phyloP scores from a whole-genome alignment of 2,888 invertebrate species.

The Abscondita cerata region DNA sequence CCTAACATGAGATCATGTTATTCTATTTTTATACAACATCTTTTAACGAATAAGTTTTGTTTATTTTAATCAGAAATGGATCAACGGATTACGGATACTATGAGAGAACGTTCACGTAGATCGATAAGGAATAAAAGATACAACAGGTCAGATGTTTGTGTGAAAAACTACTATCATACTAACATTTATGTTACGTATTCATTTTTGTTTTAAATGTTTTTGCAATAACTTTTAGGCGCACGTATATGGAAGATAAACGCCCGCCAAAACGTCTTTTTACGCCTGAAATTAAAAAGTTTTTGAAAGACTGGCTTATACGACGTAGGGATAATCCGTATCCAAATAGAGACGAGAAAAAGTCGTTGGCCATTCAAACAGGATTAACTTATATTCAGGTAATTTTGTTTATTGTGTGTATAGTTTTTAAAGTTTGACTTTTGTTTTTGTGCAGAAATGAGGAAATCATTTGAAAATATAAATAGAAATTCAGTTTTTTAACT shows the following conservation, averaged over 20 bases:
- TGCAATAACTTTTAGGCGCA: constrained; percentile 58
- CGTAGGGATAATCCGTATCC: constrained; percentile 81
- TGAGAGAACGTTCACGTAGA: constrained; percentile 63
- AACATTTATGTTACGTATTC: background rate
- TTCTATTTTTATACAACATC: constrained; percentile 56
- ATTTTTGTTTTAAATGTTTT: background rate
- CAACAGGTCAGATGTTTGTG: constrained; percentile 66
- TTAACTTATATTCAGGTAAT: constrained; percentile 79
- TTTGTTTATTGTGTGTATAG: no score
- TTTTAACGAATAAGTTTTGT: constrained; percentile 50
- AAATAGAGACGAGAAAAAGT: constrained; percentile 78
- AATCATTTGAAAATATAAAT: no score
- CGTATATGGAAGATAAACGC: constrained; percentile 67
- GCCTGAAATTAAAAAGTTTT: constrained; percentile 78
- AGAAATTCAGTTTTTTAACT: no score
- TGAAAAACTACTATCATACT: background rate
- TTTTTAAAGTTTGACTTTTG: no score
- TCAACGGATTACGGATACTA: constrained; percentile 54
- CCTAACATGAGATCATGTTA: constrained; percentile 53
- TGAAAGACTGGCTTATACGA: constrained; percentile 79
- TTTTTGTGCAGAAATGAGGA: no score
- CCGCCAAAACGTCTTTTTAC: constrained; percentile 78
- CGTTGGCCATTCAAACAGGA: constrained; percentile 75
- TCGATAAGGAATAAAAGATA: constrained; percentile 75
- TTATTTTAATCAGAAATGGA: constrained; percentile 55